Evolutionary conservation across 2,888 invertebrate genomes (phyloP), one percentile per base, ranked within the genome.

Genomic region (Blera fallax): DNA sequence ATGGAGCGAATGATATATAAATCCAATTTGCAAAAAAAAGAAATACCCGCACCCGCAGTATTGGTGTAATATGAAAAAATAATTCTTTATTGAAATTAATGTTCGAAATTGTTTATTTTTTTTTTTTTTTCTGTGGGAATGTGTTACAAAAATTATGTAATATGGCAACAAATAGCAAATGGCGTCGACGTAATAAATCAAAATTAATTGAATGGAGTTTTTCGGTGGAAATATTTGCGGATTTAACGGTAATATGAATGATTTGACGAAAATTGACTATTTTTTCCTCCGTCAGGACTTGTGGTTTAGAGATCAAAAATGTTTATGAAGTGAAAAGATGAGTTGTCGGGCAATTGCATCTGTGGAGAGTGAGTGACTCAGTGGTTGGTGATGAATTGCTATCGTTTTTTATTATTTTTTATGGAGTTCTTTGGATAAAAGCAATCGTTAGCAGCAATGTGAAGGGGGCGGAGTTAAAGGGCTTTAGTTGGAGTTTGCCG

Each of bases 21-120:
- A 56, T 34, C 65, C 45, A 18, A 72, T 58, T 48, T 45, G 21
- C 34, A 70, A n/a, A 70, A 24, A 40, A 40, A 50, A 52, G 27
- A 52, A 29, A 14, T n/a, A 40, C 4, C n/a, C 1, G n/a, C 45
- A 60, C 29, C 32, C 45, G n/a, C 18, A 32, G 16, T 21, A 45
- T 43, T 29, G 43, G 21, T 29, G 29, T 3, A 11, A 10, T n/a
- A 14, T 37, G 40, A 29, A 16, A 24, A 24, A 24, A 37, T 60
- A 37, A 34, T 56, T 56, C 18, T 65, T 65, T 65, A 72, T 72
- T 62, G 60, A 72, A 72, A 72, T 72, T 60, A 60, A 72, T 72
- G 72, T 60, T 27, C 37, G 37, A 40, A 29, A 37, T 21, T 29
- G 11, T 50, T 27, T 24, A 24, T 24, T 48, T 16, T 43, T 62